These are phyloP conservation scores for Barbus barbus DNA, from an alignment of 2,113 vertebrate genomes.

Conservation along the genomic window DNA sequence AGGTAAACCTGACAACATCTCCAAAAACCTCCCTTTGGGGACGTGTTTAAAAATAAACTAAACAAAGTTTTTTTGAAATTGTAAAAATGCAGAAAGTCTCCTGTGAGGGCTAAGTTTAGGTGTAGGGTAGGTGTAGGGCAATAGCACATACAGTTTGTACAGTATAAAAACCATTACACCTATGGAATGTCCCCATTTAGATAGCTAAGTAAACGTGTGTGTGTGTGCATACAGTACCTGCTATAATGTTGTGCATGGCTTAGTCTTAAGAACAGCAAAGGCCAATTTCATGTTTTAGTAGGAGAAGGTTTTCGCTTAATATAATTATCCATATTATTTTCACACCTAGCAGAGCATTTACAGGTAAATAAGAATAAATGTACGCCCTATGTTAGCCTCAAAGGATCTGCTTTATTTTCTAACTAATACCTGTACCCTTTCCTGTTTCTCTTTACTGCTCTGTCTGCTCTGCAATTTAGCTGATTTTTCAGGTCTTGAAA, in stretches of 20 bases:
- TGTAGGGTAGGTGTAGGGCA: too few species aligned
- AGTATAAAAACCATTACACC: too few species aligned
- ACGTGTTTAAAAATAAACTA: too few species aligned
- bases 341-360: neutral
- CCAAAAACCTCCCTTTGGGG: too few species aligned
- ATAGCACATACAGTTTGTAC: too few species aligned
- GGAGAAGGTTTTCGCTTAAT: neutral
- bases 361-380: neutral
- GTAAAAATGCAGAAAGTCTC: too few species aligned
- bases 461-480: neutral
- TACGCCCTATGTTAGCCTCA: neutral
- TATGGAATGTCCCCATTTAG: too few species aligned
- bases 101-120: too few species aligned
- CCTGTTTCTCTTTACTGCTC: neutral
- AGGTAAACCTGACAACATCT: too few species aligned
- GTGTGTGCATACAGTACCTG: conserved; percentile 47
- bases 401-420: neutral
- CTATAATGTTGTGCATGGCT: neutral
- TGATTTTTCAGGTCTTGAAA: neutral
- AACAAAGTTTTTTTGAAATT: too few species aligned
- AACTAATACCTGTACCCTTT: neutral
- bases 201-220: too few species aligned
- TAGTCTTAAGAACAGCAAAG: neutral
- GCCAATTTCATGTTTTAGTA: neutral
- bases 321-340: conserved; percentile 1